A percentile compares a stretch with the other conserved stretches of the same genome.
phyloP scores from a whole-genome alignment of 2,113 vertebrate genomes.

The Microtus pennsylvanicus region DNA sequence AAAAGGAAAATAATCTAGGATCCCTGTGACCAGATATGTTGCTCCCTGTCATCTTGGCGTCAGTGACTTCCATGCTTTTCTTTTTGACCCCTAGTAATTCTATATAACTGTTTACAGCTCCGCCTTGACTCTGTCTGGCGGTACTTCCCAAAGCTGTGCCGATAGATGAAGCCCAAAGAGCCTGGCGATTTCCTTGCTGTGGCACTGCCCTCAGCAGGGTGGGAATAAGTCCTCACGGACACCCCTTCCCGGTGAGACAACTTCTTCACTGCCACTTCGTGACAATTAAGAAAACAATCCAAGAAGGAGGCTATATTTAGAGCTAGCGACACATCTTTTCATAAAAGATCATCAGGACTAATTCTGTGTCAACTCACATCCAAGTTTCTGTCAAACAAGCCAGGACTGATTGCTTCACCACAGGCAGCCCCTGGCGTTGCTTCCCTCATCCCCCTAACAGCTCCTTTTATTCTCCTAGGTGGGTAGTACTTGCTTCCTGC shows the following conservation, averaged over 20 bases:
- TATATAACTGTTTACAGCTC: not conserved
- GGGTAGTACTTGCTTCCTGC: not conserved
- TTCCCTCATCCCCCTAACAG: not conserved
- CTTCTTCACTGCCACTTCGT: not conserved
- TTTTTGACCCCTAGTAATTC: not conserved
- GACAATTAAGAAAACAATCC: not conserved
- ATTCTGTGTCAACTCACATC: slow-evolving; percentile 38
- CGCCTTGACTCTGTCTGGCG: not conserved
- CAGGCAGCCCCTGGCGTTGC: not conserved
- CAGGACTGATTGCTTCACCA: not conserved
- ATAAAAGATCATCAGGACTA: slow-evolving; percentile 53
- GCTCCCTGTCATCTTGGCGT: not conserved
- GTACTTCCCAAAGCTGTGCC: slow-evolving; percentile 6
- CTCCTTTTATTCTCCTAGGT: not conserved
- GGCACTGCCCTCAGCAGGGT: not conserved
- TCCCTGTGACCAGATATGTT: too few relatives aligned
- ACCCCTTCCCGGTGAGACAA: not conserved
- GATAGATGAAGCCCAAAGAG: not conserved
- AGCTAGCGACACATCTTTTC: slow-evolving; percentile 25
- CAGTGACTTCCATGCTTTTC: not conserved
- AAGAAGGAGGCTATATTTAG: slow-evolving; percentile 21
- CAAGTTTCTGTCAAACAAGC: slow-evolving; percentile 37
- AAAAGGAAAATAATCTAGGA: not conserved
- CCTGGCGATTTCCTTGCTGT: not conserved
- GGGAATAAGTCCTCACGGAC: not conserved